A percentile compares a stretch with the other conserved stretches of the same genome.
Evolutionary conservation across 2,888 invertebrate species (phyloP).

Genomic region (Volucella zonaria): DNA sequence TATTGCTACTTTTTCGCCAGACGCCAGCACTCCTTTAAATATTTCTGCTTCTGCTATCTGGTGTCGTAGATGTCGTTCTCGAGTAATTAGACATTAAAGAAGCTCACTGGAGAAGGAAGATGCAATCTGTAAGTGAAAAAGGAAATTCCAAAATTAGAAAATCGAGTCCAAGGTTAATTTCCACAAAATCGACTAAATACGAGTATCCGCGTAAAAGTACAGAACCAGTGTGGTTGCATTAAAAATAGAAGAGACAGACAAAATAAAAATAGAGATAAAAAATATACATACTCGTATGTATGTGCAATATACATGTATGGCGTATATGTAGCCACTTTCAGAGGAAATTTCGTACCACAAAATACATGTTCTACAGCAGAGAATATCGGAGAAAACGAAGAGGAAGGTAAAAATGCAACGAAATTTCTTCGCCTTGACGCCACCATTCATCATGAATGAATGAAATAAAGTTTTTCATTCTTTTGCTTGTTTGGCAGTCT

Average conservation of each 20-base stretch:
- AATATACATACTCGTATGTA: slow-evolving; percentile 23
- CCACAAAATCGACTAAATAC: slow-evolving; percentile 61
- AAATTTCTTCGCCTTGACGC: slow-evolving; percentile 70
- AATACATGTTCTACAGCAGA: slow-evolving; percentile 41
- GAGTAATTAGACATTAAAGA: slow-evolving; percentile 74
- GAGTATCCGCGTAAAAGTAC: slow-evolving; percentile 39
- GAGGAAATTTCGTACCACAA: slow-evolving; percentile 20
- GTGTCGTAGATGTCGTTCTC: slow-evolving; percentile 73
- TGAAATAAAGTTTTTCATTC: slow-evolving; percentile 56
- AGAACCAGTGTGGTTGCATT: slow-evolving; percentile 47
- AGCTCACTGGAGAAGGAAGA: slow-evolving; percentile 63
- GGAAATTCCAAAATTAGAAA: slow-evolving; percentile 73
- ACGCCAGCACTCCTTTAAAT: slow-evolving; percentile 57
- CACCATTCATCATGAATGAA: slow-evolving; percentile 73
- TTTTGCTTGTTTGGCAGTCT: slow-evolving; percentile 63
- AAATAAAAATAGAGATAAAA: slow-evolving; percentile 23
- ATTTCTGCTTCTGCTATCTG: slow-evolving; percentile 43
- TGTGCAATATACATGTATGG: slow-evolving; percentile 11
- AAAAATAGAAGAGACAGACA: slow-evolving; percentile 57
- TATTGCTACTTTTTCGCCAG: slow-evolving; percentile 30
- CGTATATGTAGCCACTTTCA: slow-evolving; percentile 14
- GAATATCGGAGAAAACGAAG: slow-evolving; percentile 2
- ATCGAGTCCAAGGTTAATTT: slow-evolving; percentile 74
- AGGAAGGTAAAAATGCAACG: slow-evolving; percentile 43
- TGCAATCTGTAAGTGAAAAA: slow-evolving; percentile 59